Evolutionary conservation across 2,113 vertebrate genomes (phyloP).

Genomic region (Dasypus novemcinctus): DNA sequence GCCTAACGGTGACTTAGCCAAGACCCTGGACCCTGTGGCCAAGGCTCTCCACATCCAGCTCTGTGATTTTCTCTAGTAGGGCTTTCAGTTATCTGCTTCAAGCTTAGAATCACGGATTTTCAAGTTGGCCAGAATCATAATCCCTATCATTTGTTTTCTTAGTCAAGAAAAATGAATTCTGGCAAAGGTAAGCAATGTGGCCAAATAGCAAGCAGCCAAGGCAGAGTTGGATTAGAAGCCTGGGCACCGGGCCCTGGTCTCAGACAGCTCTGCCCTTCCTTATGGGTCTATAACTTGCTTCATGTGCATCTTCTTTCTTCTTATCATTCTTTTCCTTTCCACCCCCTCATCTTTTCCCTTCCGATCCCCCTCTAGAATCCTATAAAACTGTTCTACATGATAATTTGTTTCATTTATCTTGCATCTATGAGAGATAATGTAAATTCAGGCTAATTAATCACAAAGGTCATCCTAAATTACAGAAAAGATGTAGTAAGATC

Average conservation of each 20-base stretch:
- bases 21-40: neutral
- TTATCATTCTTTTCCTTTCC: neutral
- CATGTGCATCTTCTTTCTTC: neutral
- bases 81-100: neutral
- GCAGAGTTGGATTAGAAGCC: neutral
- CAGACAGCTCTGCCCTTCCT: neutral
- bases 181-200: neutral
- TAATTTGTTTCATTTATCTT: neutral
- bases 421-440: neutral
- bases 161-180: neutral
- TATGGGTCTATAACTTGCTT: neutral
- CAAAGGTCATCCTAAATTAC: neutral
- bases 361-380: neutral
- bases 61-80: neutral
- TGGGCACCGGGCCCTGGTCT: neutral
- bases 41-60: neutral
- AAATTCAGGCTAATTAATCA: neutral
- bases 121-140: neutral
- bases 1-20: slow-evolving; percentile 12
- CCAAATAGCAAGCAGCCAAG: neutral
- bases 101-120: neutral
- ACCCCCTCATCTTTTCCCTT: neutral
- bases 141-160: neutral
- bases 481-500: neutral
- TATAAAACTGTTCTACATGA: neutral